A percentile compares a stretch with the other conserved stretches of the same genome.
These are phyloP conservation scores for Tamandua tetradactyla DNA, from an alignment of 2,797 vertebrate genomes.

Conservation along the genomic window DNA sequence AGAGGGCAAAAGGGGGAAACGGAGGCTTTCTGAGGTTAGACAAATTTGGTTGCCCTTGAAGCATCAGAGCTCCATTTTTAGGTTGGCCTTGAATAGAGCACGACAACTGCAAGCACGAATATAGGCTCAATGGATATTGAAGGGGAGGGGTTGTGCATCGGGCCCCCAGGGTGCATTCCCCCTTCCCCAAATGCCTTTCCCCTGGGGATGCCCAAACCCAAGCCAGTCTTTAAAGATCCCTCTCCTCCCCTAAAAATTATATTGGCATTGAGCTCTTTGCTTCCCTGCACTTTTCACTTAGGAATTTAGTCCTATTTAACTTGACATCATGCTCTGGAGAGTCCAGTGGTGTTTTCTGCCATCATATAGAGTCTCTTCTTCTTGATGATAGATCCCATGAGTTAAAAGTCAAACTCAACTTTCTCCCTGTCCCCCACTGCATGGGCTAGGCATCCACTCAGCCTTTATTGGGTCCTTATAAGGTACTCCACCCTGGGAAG, in stretches of 20 bases:
- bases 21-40: not conserved
- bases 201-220: not conserved
- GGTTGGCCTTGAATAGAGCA: not conserved
- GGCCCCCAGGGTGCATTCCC: accelerated
- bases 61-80: accelerated
- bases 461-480: not conserved
- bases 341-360: not conserved
- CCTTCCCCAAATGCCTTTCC: not conserved
- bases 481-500: not conserved
- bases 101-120: not conserved
- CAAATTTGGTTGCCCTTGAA: not conserved
- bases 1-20: not conserved
- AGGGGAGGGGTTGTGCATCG: accelerated
- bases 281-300: not conserved
- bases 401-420: not conserved
- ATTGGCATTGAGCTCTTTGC: not conserved
- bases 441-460: not conserved
- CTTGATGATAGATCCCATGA: not conserved
- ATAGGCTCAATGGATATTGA: accelerated
- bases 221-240: not conserved
- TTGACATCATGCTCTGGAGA: accelerated
- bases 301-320: too few relatives aligned
- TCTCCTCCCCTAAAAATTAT: not conserved
- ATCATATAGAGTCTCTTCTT: not conserved
- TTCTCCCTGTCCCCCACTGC: not conserved